phyloP scores from a whole-genome alignment of 2,888 invertebrate species.

The Tenthredo livida region DNA sequence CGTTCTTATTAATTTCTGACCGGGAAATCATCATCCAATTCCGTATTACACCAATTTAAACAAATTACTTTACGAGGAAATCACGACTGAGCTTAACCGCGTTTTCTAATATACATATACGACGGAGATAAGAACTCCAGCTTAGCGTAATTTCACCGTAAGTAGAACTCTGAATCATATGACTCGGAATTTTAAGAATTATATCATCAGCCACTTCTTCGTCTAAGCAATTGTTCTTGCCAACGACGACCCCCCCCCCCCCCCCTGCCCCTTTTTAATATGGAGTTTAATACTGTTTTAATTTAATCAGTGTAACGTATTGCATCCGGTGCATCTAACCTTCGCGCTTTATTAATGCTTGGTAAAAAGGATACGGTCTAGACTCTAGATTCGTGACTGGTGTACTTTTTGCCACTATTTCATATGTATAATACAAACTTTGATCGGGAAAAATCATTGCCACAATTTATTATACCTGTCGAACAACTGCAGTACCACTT shows the following conservation, averaged over 20 bases:
- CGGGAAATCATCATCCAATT: not conserved
- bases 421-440: no score
- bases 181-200: not conserved
- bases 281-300: constrained; percentile 18
- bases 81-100: not conserved
- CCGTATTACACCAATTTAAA: not conserved
- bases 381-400: not conserved
- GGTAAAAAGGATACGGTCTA: constrained; percentile 38
- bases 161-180: constrained; percentile 4
- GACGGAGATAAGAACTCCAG: not conserved
- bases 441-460: not conserved
- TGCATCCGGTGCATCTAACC: constrained; percentile 29
- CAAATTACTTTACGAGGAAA: not conserved
- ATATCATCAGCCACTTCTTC: not conserved
- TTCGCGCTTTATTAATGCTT: not conserved
- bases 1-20: no score
- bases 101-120: not conserved
- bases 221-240: not conserved
- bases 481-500: constrained; percentile 62
- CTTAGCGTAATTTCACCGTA: not conserved
- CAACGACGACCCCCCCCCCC: not conserved
- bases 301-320: constrained; percentile 33
- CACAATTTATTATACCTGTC: constrained; percentile 72
- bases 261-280: no score
- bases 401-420: not conserved